Evolutionary conservation across 92 coral and sea anemone species (phyloP).

Genomic region (Porites rus): DNA sequence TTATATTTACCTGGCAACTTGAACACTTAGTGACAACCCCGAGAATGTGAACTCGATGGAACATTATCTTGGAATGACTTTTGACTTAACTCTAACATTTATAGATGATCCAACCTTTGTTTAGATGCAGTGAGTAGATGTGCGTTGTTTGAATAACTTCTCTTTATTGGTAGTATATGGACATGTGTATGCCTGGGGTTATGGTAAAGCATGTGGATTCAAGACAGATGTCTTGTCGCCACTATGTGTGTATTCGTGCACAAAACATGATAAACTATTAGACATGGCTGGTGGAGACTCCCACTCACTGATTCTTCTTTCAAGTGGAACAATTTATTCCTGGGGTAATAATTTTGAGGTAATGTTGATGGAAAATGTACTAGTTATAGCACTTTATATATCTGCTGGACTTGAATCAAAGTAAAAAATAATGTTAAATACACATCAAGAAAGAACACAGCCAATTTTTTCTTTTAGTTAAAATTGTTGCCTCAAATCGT

Average conservation of each 20-base stretch:
- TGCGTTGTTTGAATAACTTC: neutral
- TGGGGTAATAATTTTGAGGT: slow-evolving; percentile 99
- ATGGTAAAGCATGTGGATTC: slow-evolving; percentile 94
- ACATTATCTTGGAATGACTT: too few relatives aligned
- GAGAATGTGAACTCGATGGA: too few relatives aligned
- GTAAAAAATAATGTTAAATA: too few relatives aligned
- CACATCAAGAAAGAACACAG: neutral
- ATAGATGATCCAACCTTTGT: too few relatives aligned
- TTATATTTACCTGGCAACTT: too few relatives aligned
- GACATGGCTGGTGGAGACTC: slow-evolving; percentile 96
- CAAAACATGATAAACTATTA: slow-evolving; percentile 24
- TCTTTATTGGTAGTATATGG: slow-evolving; percentile 69
- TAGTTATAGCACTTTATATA: too few relatives aligned
- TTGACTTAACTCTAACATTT: too few relatives aligned
- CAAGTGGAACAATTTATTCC: slow-evolving; percentile 74
- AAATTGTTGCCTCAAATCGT: too few relatives aligned
- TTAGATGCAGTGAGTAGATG: neutral
- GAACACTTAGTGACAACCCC: too few relatives aligned
- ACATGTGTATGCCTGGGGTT: slow-evolving; percentile 91
- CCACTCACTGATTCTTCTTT: slow-evolving; percentile 83
- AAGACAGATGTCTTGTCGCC: slow-evolving; percentile 80
- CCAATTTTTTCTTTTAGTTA: too few relatives aligned
- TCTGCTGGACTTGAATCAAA: neutral
- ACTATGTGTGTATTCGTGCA: slow-evolving; percentile 34
- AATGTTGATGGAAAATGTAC: neutral